These are phyloP conservation scores for Sapayoa aenigma DNA, from an alignment of 2,113 vertebrate species.

Conservation along the genomic window DNA sequence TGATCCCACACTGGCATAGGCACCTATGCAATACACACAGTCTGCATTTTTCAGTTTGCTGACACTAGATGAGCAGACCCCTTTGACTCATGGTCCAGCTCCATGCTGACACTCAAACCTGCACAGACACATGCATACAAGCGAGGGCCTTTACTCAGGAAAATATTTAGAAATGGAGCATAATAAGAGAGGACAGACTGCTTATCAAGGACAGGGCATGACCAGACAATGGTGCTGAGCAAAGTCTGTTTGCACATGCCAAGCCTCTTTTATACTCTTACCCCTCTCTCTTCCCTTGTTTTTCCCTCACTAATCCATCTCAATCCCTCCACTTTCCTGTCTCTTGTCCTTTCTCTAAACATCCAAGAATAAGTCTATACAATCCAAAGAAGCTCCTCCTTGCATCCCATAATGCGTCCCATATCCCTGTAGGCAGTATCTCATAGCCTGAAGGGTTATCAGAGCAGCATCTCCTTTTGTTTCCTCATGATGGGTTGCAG, in stretches of 20 bases:
- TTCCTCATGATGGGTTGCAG: not conserved
- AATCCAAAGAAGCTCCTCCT: not conserved
- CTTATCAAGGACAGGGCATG: not conserved
- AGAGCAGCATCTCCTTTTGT: not conserved
- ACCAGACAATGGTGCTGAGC: not conserved
- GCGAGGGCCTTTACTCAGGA: not conserved
- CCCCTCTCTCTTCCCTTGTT: not conserved
- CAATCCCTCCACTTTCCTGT: not conserved
- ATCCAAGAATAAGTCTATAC: not conserved
- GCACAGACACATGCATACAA: not conserved
- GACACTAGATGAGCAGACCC: not conserved
- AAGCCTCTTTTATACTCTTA: not conserved
- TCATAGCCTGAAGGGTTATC: not conserved
- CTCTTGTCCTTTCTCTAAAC: not conserved
- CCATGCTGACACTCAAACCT: not conserved
- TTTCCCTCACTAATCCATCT: not conserved
- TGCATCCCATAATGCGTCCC: not conserved
- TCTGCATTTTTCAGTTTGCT: not conserved
- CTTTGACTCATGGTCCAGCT: not conserved
- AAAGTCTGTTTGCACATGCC: not conserved
- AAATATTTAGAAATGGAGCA: not conserved
- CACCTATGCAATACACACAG: rapidly evolving
- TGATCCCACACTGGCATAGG: not conserved
- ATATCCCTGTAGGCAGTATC: not conserved
- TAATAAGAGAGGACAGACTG: not conserved